Evolutionary conservation across 2,888 invertebrate species (phyloP).

Genomic region (Lochmaea capreae): DNA sequence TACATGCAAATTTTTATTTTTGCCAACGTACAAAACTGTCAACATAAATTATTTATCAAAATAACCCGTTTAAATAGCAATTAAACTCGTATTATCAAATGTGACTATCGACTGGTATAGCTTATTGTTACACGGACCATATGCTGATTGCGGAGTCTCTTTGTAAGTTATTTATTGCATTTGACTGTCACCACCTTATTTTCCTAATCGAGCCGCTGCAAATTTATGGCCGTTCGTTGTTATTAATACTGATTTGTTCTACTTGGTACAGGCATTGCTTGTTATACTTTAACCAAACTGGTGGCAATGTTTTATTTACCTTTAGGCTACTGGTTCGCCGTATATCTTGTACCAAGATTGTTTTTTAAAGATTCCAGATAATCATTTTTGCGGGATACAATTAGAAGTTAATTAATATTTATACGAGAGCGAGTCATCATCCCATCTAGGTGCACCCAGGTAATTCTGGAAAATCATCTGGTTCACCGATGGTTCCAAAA

Average conservation of each 20-base stretch:
- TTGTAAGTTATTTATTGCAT: constrained; percentile 47
- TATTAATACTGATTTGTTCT: constrained; percentile 42
- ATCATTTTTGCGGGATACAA: background rate
- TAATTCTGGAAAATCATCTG: too few species aligned
- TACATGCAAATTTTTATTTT: too few species aligned
- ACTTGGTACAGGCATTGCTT: background rate
- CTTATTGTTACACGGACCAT: background rate
- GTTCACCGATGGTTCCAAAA: too few species aligned
- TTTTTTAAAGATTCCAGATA: background rate
- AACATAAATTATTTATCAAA: too few species aligned
- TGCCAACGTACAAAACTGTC: too few species aligned
- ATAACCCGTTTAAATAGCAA: too few species aligned
- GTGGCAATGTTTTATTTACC: constrained; percentile 6
- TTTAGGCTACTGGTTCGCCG: background rate
- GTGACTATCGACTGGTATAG: background rate
- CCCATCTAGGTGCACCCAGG: too few species aligned
- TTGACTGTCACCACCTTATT: constrained; percentile 50
- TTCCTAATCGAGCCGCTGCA: constrained; percentile 46
- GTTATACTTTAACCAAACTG: background rate
- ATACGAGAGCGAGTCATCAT: too few species aligned
- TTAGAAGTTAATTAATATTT: background rate
- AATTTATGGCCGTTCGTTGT: constrained; percentile 44
- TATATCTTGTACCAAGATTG: background rate
- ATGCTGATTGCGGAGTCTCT: constrained; percentile 43
- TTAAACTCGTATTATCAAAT: background rate